These are phyloP conservation scores for Porites divaricata DNA, from an alignment of 92 coral and sea anemone genomes.

Conservation along the genomic window DNA sequence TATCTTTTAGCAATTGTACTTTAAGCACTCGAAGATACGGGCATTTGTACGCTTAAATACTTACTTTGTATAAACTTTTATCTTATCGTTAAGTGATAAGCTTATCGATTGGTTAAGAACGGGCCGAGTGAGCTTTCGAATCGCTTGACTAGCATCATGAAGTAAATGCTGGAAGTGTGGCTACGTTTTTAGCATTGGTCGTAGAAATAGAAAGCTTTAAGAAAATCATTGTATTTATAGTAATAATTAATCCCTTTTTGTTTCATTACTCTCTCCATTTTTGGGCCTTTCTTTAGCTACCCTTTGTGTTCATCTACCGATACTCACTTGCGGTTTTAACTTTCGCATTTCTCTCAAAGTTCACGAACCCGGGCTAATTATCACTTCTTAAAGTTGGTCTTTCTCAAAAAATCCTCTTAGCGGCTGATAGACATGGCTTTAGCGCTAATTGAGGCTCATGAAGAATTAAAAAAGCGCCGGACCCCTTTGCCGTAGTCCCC, in stretches of 20 bases:
- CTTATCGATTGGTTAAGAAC: too few species aligned
- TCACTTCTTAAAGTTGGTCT: not conserved
- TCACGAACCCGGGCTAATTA: constrained; percentile 18
- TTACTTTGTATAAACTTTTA: too few species aligned
- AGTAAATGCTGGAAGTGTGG: not conserved
- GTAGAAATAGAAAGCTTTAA: not conserved
- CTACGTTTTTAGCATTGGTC: not conserved
- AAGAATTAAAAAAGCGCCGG: not conserved
- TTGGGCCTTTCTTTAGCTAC: not conserved
- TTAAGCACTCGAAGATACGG: too few species aligned
- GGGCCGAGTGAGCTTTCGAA: too few species aligned
- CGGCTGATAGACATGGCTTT: not conserved
- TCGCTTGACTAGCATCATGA: too few species aligned
- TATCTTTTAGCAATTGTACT: too few species aligned
- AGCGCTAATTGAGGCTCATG: not conserved
- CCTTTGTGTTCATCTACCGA: constrained; percentile 6
- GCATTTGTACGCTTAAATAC: too few species aligned
- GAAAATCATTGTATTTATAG: not conserved
- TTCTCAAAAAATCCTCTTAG: not conserved
- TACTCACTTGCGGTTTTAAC: not conserved
- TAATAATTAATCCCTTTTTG: not conserved
- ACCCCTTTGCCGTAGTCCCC: not conserved
- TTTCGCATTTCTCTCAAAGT: not conserved
- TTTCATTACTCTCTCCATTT: too few species aligned
- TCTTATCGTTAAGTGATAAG: too few species aligned